A percentile compares a stretch with the other conserved stretches of the same genome.
These are phyloP conservation scores for Eilema depressum DNA, from an alignment of 2,888 invertebrate genomes.

Conservation along the genomic window DNA sequence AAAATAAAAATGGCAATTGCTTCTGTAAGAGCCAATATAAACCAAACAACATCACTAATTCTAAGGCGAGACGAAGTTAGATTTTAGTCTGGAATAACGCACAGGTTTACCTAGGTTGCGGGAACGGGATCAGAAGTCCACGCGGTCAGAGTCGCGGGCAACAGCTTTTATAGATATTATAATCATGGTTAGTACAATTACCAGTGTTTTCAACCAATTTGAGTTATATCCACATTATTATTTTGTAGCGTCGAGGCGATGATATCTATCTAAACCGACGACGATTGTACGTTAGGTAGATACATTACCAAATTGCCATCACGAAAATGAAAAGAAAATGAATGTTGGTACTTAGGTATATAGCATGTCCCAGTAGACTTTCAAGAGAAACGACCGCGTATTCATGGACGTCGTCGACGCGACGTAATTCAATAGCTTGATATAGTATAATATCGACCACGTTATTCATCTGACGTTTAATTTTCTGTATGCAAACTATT, in stretches of 20 bases:
- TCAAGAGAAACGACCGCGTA: not conserved
- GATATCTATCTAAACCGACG: not conserved
- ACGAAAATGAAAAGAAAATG: conserved; percentile 1
- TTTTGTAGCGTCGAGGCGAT: not conserved
- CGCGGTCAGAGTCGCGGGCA: no score
- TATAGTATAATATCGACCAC: not conserved
- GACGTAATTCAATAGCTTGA: not conserved
- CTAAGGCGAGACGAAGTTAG: no score
- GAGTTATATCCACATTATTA: not conserved
- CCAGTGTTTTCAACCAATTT: no score
- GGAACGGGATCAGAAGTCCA: no score
- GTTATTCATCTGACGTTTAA: not conserved
- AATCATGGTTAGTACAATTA: no score
- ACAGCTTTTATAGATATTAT: no score
- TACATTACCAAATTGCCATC: conserved; percentile 3
- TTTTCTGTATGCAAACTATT: not conserved
- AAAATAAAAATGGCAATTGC: no score
- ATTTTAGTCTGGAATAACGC: no score
- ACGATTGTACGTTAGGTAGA: not conserved
- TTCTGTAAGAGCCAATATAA: no score
- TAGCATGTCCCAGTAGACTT: not conserved
- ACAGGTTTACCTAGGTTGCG: no score
- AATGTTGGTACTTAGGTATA: not conserved
- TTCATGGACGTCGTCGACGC: not conserved
- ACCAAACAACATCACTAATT: no score